Evolutionary conservation across 2,888 invertebrate genomes (phyloP).

Genomic region (Heteromurus nitidus): DNA sequence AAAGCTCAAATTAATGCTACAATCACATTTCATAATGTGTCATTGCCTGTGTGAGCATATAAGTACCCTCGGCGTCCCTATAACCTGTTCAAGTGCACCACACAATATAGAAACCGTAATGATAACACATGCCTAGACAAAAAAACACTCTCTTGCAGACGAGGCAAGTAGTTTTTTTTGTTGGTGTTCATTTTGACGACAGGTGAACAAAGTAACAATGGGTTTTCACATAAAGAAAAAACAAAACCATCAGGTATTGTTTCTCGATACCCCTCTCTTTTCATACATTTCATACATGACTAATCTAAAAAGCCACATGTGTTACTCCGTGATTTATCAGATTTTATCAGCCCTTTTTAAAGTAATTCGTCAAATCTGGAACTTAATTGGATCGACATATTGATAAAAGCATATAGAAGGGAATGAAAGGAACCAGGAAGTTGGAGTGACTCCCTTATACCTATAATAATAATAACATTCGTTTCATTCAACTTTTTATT

Average conservation of each 20-base stretch:
- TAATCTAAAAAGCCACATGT: constrained; percentile 63
- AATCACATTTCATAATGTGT: constrained; percentile 3
- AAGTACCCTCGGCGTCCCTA: background rate
- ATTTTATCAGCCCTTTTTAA: constrained; percentile 40
- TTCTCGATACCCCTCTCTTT: constrained; percentile 11
- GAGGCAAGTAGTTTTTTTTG: constrained; percentile 15
- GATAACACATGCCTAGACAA: background rate
- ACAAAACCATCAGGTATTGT: constrained; percentile 25
- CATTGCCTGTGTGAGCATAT: background rate
- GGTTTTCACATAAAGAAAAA: background rate
- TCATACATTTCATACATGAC: constrained; percentile 36
- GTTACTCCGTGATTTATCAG: constrained; percentile 63
- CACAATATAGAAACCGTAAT: background rate
- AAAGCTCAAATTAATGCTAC: constrained; percentile 10
- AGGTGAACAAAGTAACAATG: constrained; percentile 44
- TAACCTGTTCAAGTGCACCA: background rate
- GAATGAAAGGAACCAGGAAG: constrained; percentile 1
- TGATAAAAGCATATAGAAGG: too few relatives aligned
- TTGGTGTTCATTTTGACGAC: constrained; percentile 14
- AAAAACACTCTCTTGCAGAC: too few relatives aligned
- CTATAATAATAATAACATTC: too few relatives aligned
- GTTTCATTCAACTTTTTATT: too few relatives aligned
- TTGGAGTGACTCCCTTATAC: too few relatives aligned
- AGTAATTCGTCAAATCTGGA: constrained; percentile 48
- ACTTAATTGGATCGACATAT: constrained; percentile 59